A percentile compares a stretch with the other conserved stretches of the same genome.
These are phyloP conservation scores for Anoplolepis gracilipes DNA, from an alignment of 1,140 invertebrate genomes.

Conservation along the genomic window DNA sequence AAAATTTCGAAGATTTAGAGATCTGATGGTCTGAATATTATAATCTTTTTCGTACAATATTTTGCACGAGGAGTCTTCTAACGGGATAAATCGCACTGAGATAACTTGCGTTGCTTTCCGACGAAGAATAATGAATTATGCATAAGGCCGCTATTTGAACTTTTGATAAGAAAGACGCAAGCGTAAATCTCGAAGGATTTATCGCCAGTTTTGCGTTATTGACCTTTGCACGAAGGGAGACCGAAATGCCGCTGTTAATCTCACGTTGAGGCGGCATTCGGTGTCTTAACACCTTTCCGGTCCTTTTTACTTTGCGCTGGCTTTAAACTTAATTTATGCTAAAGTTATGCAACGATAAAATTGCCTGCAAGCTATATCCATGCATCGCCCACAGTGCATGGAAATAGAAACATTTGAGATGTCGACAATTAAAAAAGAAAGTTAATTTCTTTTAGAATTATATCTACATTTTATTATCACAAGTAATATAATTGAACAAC, in stretches of 20 bases:
- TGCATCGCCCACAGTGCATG: too few relatives aligned
- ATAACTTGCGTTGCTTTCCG: neutral
- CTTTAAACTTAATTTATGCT: slow-evolving; percentile 39
- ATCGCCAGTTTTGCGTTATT: slow-evolving; percentile 61
- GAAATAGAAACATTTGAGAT: neutral
- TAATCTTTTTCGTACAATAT: neutral
- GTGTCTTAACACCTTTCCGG: slow-evolving; percentile 25
- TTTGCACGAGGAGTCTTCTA: neutral
- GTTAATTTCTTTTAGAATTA: neutral
- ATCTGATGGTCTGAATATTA: neutral
- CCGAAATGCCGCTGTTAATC: slow-evolving; percentile 58
- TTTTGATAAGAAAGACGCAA: slow-evolving; percentile 77
- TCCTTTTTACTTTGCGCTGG: neutral
- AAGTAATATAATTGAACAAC: neutral
- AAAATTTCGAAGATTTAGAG: neutral
- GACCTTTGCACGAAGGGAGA: slow-evolving; percentile 64
- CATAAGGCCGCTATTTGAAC: slow-evolving; percentile 76
- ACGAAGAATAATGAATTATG: slow-evolving; percentile 77
- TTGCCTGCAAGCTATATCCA: neutral
- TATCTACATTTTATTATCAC: neutral
- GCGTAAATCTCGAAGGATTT: slow-evolving; percentile 68
- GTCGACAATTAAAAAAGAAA: neutral
- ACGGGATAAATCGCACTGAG: neutral
- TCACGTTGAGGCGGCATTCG: neutral
- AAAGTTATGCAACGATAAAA: slow-evolving; percentile 29